Evolutionary conservation across 2,113 vertebrate genomes (phyloP).

Genomic region (Sinocyclocheilus grahami): DNA sequence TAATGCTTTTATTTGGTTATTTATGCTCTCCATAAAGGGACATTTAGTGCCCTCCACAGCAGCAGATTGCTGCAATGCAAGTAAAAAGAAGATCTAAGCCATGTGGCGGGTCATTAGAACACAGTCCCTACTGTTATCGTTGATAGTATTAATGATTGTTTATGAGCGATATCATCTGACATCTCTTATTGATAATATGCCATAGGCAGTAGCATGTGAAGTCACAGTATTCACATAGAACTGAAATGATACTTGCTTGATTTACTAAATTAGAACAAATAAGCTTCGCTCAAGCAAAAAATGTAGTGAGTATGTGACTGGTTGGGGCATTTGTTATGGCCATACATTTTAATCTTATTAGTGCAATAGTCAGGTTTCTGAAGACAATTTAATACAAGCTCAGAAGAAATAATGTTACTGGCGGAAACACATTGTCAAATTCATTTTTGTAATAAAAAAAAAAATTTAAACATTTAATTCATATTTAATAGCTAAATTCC

Average conservation of each 20-base stretch:
- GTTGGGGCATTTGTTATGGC: slow-evolving; percentile 8
- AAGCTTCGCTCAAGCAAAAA: not conserved
- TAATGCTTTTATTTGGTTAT: slow-evolving; percentile 83
- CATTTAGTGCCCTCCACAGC: slow-evolving; percentile 53
- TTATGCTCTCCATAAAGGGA: slow-evolving; percentile 73
- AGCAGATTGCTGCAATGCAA: slow-evolving; percentile 27
- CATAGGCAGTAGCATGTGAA: slow-evolving; percentile 4
- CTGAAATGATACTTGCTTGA: not conserved
- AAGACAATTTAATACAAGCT: not conserved
- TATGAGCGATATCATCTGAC: not conserved
- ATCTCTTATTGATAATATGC: slow-evolving; percentile 19
- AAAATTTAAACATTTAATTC: no score
- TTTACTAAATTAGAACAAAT: slow-evolving; percentile 9
- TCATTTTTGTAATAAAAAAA: no score
- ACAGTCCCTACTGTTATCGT: slow-evolving; percentile 15
- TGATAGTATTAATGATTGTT: slow-evolving; percentile 29
- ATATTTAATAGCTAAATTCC: no score
- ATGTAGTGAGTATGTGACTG: not conserved
- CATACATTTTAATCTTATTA: not conserved
- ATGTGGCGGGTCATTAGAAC: slow-evolving; percentile 32
- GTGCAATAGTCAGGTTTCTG: no score
- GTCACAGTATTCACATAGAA: not conserved
- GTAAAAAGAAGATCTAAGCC: slow-evolving; percentile 32
- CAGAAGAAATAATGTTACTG: not conserved
- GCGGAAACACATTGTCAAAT: no score